phyloP scores from a whole-genome alignment of 2,797 vertebrate genomes.

The Malacoraja senta region DNA sequence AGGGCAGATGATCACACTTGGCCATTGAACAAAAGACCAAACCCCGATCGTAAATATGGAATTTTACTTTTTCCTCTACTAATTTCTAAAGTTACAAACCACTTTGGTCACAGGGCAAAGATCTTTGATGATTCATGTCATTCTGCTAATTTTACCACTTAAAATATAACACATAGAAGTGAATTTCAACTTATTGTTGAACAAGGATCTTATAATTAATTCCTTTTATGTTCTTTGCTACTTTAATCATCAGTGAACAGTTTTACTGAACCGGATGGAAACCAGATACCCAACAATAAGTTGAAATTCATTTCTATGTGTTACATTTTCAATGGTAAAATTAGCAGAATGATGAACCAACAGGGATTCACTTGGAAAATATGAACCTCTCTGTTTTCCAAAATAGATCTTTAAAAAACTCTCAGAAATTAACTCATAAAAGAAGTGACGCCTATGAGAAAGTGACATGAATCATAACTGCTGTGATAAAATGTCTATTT shows the following conservation, averaged over 20 bases:
- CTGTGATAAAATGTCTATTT: neutral
- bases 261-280: neutral
- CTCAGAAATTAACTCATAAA: neutral
- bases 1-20: neutral
- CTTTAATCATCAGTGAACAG: neutral
- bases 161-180: neutral
- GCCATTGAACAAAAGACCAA: neutral
- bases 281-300: neutral
- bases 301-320: neutral
- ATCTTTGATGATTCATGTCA: neutral
- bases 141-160: constrained; percentile 14
- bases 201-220: too few species aligned
- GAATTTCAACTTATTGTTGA: neutral
- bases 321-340: neutral
- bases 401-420: neutral
- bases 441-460: neutral
- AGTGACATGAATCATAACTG: neutral
- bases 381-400: neutral
- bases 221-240: neutral
- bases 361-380: neutral
- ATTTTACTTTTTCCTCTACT: neutral
- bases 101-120: neutral
- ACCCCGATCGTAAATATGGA: neutral
- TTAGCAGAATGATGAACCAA: constrained; percentile 2
- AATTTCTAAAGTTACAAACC: neutral